phyloP scores from a whole-genome alignment of 2,888 invertebrate species.

The Malachius bipustulatus region DNA sequence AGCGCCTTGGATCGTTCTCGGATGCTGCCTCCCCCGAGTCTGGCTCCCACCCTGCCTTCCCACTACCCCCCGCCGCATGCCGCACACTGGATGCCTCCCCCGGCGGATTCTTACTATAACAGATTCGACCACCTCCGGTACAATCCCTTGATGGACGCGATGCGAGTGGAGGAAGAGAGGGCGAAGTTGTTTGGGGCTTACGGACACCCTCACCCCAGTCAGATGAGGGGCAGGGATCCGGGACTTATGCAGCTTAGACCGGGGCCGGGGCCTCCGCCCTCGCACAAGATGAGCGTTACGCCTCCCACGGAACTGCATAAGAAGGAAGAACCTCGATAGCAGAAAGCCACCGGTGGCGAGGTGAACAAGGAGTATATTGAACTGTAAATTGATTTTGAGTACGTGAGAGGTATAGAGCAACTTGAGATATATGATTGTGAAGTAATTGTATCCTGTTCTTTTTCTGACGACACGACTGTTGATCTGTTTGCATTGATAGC shows the following conservation, averaged over 20 bases:
- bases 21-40: slow-evolving; percentile 33
- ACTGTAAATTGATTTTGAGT: no score
- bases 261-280: slow-evolving; percentile 37
- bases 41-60: slow-evolving; percentile 41
- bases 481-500: no score
- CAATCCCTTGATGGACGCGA: slow-evolving; percentile 69
- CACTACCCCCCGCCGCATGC: slow-evolving; percentile 34
- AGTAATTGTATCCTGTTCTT: no score
- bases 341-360: slow-evolving; percentile 11
- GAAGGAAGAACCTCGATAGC: slow-evolving; percentile 51
- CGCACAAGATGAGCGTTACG: slow-evolving; percentile 41
- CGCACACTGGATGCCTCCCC: slow-evolving; percentile 35
- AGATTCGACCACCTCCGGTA: slow-evolving; percentile 60
- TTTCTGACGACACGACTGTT: no score
- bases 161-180: slow-evolving; percentile 66
- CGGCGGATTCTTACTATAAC: slow-evolving; percentile 39
- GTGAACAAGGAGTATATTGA: background rate
- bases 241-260: slow-evolving; percentile 44
- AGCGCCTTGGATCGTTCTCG: slow-evolving; percentile 39
- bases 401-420: no score
- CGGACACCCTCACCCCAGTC: slow-evolving; percentile 30
- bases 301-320: slow-evolving; percentile 48
- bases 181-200: slow-evolving; percentile 65
- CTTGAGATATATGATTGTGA: no score
- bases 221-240: slow-evolving; percentile 42